phyloP scores from a whole-genome alignment of 2,888 invertebrate species.

The Bruchidius siliquastri region DNA sequence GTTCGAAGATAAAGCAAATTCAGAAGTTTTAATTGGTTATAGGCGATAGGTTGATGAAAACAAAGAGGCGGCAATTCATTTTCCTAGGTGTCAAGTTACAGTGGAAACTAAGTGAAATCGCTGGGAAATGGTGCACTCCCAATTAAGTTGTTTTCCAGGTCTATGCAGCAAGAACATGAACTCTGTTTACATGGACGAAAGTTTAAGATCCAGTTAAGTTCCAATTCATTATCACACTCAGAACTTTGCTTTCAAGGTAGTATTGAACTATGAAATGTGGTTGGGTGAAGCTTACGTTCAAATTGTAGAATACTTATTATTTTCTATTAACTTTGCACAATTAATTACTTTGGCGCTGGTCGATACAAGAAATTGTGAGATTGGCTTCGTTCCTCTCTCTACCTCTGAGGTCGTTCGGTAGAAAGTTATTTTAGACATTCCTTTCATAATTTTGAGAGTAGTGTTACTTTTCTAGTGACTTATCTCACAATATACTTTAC shows the following conservation, averaged over 20 bases:
- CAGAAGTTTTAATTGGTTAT: neutral
- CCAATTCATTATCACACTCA: neutral
- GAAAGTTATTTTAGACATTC: no score
- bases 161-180: neutral
- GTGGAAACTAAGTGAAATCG: neutral
- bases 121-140: neutral
- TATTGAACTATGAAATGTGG: neutral
- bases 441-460: no score
- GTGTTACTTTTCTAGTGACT: no score
- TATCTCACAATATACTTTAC: no score
- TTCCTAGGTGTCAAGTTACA: neutral
- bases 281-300: neutral
- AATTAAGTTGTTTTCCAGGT: neutral
- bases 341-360: neutral
- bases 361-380: no score
- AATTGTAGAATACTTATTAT: neutral
- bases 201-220: neutral
- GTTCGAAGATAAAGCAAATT: neutral
- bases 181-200: neutral
- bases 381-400: no score
- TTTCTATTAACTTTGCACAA: neutral
- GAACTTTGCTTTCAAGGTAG: neutral
- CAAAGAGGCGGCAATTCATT: neutral
- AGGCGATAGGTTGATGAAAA: neutral
- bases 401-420: no score